Evolutionary conservation across 2,113 vertebrate species (phyloP).

Genomic region (Acrocephalus kingi): DNA sequence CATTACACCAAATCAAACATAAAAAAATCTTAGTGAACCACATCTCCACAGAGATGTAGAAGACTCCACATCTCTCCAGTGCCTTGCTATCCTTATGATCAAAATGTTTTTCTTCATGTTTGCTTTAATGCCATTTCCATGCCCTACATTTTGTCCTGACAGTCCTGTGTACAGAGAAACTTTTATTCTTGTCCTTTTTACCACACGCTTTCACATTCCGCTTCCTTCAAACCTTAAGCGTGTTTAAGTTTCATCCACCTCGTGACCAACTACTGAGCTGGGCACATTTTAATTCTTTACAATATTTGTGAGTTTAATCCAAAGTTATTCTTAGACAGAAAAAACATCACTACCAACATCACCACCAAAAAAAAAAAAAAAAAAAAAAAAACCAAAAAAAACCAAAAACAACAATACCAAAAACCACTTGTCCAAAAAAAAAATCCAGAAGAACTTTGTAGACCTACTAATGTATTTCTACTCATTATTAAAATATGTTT

Average conservation of each 20-base stretch:
- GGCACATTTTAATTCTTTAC: background rate
- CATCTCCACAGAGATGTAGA: background rate
- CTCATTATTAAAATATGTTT: background rate
- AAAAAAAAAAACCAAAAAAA: background rate
- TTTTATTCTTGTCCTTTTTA: background rate
- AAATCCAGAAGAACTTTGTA: background rate
- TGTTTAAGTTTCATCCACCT: background rate
- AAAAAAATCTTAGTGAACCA: background rate
- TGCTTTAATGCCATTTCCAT: background rate
- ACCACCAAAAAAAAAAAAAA: background rate
- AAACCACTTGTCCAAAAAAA: background rate
- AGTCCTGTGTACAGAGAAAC: background rate
- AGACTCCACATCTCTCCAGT: background rate
- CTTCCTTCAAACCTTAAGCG: background rate
- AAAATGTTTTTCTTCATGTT: background rate
- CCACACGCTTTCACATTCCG: fast-evolving
- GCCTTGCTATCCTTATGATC: fast-evolving
- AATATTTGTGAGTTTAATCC: background rate
- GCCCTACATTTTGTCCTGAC: background rate
- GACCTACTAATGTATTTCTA: background rate
- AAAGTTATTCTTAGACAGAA: background rate
- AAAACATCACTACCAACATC: background rate
- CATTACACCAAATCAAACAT: background rate
- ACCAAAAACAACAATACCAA: background rate
- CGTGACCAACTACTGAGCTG: background rate